Evolutionary conservation across 1,140 invertebrate species (phyloP).

Genomic region (Philaenus spumarius): DNA sequence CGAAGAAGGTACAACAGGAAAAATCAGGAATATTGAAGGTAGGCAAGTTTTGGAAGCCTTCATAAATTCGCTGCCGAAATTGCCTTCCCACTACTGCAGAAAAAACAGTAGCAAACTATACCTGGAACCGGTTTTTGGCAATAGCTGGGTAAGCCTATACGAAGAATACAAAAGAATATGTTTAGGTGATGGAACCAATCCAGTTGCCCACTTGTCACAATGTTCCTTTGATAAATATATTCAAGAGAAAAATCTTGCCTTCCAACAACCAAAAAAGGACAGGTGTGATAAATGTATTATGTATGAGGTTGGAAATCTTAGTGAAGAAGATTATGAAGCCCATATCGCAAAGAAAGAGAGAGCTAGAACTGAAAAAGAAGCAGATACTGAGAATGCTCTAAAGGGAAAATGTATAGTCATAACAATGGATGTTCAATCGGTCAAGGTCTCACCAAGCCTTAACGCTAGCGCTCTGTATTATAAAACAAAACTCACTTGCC

Average conservation of each 20-base stretch:
- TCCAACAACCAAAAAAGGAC: slow-evolving; percentile 30
- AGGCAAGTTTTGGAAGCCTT: background rate
- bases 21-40: slow-evolving; percentile 1
- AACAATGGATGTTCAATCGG: slow-evolving; percentile 39
- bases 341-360: slow-evolving; percentile 28
- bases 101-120: slow-evolving; percentile 12
- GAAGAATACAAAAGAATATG: slow-evolving; percentile 7
- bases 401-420: slow-evolving; percentile 26
- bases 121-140: slow-evolving; percentile 16
- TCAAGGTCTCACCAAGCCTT: slow-evolving; percentile 36
- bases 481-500: slow-evolving; percentile 39
- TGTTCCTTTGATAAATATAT: slow-evolving; percentile 3
- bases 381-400: slow-evolving; percentile 27
- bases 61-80: slow-evolving; percentile 13
- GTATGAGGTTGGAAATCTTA: slow-evolving; percentile 24
- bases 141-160: slow-evolving; percentile 2
- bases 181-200: background rate
- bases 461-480: slow-evolving; percentile 39
- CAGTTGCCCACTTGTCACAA: background rate
- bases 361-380: slow-evolving; percentile 26
- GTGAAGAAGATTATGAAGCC: slow-evolving; percentile 24
- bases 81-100: slow-evolving; percentile 18
- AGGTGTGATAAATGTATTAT: slow-evolving; percentile 29
- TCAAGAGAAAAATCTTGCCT: slow-evolving; percentile 24
- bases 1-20: background rate